Conservation (phyloP, 2,797 vertebrate species). For the Oreonectes daqikongensis region DNA sequence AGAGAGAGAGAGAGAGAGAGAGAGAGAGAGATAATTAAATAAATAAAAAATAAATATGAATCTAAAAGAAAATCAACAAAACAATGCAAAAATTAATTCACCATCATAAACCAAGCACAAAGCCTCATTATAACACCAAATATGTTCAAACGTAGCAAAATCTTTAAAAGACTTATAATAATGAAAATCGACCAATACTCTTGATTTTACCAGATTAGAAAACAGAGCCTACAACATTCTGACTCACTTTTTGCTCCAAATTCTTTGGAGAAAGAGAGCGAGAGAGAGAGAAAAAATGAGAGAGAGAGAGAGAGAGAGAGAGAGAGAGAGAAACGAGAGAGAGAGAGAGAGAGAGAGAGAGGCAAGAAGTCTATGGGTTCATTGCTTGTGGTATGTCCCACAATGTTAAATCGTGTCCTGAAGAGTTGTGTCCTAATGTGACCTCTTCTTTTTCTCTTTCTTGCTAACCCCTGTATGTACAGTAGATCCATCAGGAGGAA, state of each 20-base stretch:
- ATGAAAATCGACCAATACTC: no score
- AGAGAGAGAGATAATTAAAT: not conserved
- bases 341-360: no score
- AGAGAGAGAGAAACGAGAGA: constrained; percentile 4
- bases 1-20: not conserved
- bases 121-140: no score
- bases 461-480: constrained; percentile 5
- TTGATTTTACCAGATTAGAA: no score
- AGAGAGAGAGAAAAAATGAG: not conserved
- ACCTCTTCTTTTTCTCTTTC: constrained; percentile 22
- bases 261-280: not conserved
- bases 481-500: constrained; percentile 14
- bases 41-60: no score
- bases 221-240: no score
- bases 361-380: constrained; percentile 14
- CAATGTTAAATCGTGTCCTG: constrained; percentile 32
- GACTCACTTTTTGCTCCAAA: no score
- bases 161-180: no score
- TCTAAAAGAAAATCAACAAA: no score
- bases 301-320: not conserved
- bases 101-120: no score
- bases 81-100: no score
- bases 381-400: constrained; percentile 25
- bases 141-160: no score
- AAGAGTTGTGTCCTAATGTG: constrained; percentile 28